These are phyloP conservation scores for Cheilosia variabilis DNA, from an alignment of 2,888 invertebrate genomes.

Conservation along the genomic window DNA sequence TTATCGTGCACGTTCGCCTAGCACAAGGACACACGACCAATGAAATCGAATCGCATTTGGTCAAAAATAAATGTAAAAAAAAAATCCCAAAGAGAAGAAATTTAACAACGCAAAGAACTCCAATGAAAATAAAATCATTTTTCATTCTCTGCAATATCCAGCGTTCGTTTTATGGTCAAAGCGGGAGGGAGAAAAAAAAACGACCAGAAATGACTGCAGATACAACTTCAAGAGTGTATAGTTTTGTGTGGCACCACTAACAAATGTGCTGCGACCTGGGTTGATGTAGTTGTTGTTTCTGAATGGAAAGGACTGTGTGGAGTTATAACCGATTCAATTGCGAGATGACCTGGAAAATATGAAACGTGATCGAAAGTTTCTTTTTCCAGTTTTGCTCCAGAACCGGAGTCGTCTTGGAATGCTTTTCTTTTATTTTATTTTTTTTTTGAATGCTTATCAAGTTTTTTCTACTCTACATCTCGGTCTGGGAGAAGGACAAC, in stretches of 20 bases:
- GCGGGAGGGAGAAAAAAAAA: not conserved
- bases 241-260: conserved; percentile 48
- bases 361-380: conserved; percentile 77
- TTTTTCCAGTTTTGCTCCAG: conserved; percentile 1
- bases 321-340: conserved; percentile 71
- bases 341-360: conserved; percentile 79
- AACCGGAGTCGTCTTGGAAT: not conserved
- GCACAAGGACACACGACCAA: conserved; percentile 45
- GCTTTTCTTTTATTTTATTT: not conserved
- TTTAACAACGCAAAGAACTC: conserved; percentile 12
- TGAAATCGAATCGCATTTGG: conserved; percentile 68
- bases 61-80: conserved; percentile 51
- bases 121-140: conserved; percentile 71
- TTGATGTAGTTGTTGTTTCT: conserved; percentile 1
- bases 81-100: not conserved
- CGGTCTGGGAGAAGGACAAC: conserved; percentile 2
- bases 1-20: conserved; percentile 45
- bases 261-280: conserved; percentile 47
- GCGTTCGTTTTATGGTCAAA: conserved; percentile 64
- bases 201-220: conserved; percentile 59
- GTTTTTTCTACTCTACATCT: conserved; percentile 16
- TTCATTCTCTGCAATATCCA: conserved; percentile 66
- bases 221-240: conserved; percentile 22
- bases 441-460: conserved; percentile 17
- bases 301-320: conserved; percentile 5